Conservation (phyloP, 2,113 vertebrate genomes). For the Nyctibius bracteatus region DNA sequence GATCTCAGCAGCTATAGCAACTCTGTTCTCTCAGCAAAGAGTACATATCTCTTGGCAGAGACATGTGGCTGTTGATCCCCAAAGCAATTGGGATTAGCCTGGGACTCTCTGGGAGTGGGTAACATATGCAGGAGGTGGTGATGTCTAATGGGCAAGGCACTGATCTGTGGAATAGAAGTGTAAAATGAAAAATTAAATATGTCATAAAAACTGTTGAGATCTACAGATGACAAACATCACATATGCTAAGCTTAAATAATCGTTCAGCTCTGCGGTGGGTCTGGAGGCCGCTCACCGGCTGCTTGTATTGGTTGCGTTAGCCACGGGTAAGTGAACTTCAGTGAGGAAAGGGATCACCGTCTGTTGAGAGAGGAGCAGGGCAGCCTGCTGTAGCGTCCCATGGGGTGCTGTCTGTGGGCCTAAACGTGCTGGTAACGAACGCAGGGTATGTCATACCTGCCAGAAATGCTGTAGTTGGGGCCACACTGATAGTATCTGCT, state of each 20-base stretch:
- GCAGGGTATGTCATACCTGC: not conserved
- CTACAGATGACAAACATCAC: not conserved
- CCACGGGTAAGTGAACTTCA: not conserved
- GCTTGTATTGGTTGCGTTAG: not conserved
- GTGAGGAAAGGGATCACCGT: not conserved
- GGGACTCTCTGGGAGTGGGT: not conserved
- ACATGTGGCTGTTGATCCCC: not conserved
- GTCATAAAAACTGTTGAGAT: not conserved
- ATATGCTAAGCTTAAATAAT: not conserved
- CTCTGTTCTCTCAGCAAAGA: not conserved
- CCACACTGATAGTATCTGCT: not conserved
- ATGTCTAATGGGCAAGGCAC: not conserved
- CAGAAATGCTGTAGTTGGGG: not conserved
- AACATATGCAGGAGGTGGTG: rapidly evolving
- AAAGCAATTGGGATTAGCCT: not conserved
- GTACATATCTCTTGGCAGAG: not conserved
- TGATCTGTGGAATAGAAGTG: not conserved
- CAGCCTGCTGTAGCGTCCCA: not conserved
- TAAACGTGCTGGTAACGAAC: not conserved
- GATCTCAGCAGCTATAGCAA: not conserved
- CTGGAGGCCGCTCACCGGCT: not conserved
- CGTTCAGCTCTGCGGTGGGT: not conserved
- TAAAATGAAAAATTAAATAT: not conserved
- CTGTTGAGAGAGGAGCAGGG: not conserved
- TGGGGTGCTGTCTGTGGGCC: not conserved